Evolutionary conservation across 1,140 invertebrate genomes (phyloP).

Genomic region (Glomeris maerens): DNA sequence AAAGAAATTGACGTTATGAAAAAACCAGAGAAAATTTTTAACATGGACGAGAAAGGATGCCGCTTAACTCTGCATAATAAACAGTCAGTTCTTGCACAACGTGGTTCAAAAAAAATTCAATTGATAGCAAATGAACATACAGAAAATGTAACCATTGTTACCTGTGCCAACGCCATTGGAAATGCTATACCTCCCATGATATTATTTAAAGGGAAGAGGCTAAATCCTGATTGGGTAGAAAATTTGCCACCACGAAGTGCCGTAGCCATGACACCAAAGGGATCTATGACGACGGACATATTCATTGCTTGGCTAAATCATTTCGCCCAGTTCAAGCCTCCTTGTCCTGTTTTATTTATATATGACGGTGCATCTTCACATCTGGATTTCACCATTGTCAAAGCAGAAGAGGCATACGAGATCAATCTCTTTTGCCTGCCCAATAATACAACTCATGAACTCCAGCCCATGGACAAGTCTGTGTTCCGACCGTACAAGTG

Average conservation of each 20-base stretch:
- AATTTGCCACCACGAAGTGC: conserved; percentile 23
- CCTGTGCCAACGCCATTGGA: conserved; percentile 28
- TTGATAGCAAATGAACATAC: conserved; percentile 27
- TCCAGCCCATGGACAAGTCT: conserved; percentile 29
- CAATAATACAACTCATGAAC: conserved; percentile 28
- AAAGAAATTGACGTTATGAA: conserved; percentile 19
- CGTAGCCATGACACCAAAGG: conserved; percentile 26
- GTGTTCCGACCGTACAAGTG: conserved; percentile 26
- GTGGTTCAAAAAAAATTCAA: conserved; percentile 28
- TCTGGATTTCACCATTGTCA: conserved; percentile 22
- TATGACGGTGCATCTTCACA: conserved; percentile 29
- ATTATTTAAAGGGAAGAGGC: conserved; percentile 27
- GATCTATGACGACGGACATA: conserved; percentile 23
- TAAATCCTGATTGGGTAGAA: conserved; percentile 23
- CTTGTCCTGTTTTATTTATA: conserved; percentile 24
- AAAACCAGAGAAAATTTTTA: conserved; percentile 26
- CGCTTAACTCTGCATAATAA: conserved; percentile 27
- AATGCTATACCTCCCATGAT: conserved; percentile 27
- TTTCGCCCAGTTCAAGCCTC: conserved; percentile 23
- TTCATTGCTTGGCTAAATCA: conserved; percentile 24
- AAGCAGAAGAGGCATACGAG: conserved; percentile 23
- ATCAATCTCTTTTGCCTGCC: conserved; percentile 28
- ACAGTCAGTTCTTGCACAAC: conserved; percentile 25
- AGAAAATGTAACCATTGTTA: conserved; percentile 29
- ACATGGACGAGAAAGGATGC: conserved; percentile 33